Conservation (phyloP, 2,113 vertebrate species). For the Phaethon lepturus region DNA sequence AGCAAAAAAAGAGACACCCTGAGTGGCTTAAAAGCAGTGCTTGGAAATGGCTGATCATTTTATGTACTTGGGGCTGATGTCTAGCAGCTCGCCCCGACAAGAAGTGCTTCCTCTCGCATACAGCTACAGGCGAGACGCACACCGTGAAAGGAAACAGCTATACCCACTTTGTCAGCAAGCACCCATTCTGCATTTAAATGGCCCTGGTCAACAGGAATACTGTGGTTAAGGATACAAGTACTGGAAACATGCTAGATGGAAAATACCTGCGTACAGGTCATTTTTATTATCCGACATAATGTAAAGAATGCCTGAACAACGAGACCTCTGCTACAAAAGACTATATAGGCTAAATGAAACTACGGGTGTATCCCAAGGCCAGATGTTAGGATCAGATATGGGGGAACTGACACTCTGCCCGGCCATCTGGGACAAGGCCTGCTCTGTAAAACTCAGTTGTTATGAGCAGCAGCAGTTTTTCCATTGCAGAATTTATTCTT, state of each 20-base stretch:
- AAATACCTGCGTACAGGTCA: neutral
- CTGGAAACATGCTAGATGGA: neutral
- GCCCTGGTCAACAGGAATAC: neutral
- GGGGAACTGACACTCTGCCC: neutral
- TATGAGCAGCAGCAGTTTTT: neutral
- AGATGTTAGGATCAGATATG: fast-evolving
- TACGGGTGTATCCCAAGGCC: neutral
- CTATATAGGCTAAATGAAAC: neutral
- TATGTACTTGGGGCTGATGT: neutral
- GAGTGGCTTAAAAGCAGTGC: neutral
- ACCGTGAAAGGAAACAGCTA: neutral
- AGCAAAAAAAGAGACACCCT: neutral
- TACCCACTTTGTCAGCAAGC: neutral
- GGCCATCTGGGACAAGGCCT: neutral
- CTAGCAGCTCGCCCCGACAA: neutral
- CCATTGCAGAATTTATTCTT: neutral
- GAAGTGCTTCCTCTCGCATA: neutral
- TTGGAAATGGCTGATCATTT: neutral
- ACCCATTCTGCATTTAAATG: neutral
- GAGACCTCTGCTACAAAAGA: neutral
- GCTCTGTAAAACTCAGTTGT: neutral
- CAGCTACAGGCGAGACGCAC: neutral
- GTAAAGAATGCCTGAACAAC: neutral
- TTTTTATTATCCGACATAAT: neutral
- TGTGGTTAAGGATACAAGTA: neutral